A percentile compares a stretch with the other conserved stretches of the same genome.
phyloP scores from a whole-genome alignment of 2,113 vertebrate genomes.

The Rhagologus leucostigma region DNA sequence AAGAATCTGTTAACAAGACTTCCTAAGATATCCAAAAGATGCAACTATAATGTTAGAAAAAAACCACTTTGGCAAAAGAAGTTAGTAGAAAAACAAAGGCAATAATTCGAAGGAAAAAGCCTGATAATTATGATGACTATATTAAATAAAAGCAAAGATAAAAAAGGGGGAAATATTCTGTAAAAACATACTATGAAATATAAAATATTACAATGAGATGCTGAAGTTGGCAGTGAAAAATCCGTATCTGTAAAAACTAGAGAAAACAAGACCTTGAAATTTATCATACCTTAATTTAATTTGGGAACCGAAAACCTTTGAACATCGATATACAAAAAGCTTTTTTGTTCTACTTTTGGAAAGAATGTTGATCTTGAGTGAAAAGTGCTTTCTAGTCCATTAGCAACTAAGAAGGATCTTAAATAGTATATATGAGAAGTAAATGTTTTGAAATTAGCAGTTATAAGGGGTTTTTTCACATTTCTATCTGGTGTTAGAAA shows the following conservation, averaged over 20 bases:
- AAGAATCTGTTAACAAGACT: neutral
- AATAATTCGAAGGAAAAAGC: neutral
- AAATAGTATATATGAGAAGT: neutral
- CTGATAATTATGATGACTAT: neutral
- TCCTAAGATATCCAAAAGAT: neutral
- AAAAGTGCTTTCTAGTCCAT: neutral
- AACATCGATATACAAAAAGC: neutral
- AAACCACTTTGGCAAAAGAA: neutral
- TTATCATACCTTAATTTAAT: neutral
- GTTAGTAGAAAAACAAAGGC: neutral
- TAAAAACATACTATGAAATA: neutral
- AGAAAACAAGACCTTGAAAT: neutral
- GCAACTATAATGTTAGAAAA: neutral
- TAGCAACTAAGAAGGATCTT: neutral
- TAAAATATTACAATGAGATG: neutral
- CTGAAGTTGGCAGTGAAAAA: neutral
- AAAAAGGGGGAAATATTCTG: neutral
- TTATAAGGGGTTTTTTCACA: neutral
- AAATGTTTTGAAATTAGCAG: neutral
- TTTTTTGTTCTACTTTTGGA: neutral
- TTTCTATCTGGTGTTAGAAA: neutral
- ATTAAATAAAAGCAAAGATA: neutral
- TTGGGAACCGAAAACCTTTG: neutral
- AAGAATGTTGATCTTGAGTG: neutral
- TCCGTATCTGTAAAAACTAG: neutral